A percentile compares a stretch with the other conserved stretches of the same genome.
Conservation (phyloP, 2,888 invertebrate species). For the Choreutis nemorana region DNA sequence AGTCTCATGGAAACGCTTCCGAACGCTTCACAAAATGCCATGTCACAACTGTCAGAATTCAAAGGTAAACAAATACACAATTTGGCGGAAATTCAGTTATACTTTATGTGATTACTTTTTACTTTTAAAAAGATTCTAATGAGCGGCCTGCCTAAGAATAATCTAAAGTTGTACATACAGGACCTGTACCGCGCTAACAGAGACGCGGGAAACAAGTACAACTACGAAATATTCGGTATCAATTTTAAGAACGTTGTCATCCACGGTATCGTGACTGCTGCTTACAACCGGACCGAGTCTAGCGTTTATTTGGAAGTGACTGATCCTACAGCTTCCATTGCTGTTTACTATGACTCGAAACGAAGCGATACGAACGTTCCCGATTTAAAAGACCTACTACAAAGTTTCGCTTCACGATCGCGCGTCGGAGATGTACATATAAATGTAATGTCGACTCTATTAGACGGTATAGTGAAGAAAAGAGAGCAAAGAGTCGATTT, state of each 20-base stretch:
- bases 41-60: too few relatives aligned
- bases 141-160: slow-evolving; percentile 26
- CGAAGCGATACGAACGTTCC: slow-evolving; percentile 29
- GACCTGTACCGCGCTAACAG: slow-evolving; percentile 46
- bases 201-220: slow-evolving; percentile 35
- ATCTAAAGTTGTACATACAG: slow-evolving; percentile 49
- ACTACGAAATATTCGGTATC: slow-evolving; percentile 40
- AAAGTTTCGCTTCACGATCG: slow-evolving; percentile 25
- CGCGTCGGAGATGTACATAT: slow-evolving; percentile 29
- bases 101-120: too few relatives aligned
- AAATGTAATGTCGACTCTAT: slow-evolving; percentile 31
- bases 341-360: slow-evolving; percentile 36
- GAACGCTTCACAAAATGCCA: too few relatives aligned
- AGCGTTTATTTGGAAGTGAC: slow-evolving; percentile 39
- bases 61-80: too few relatives aligned
- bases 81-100: too few relatives aligned
- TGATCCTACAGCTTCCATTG: slow-evolving; percentile 44
- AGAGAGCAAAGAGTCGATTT: slow-evolving; percentile 22
- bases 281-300: slow-evolving; percentile 26
- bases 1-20: too few relatives aligned
- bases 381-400: slow-evolving; percentile 25
- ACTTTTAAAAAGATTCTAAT: too few relatives aligned
- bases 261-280: slow-evolving; percentile 42
- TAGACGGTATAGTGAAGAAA: slow-evolving; percentile 27
- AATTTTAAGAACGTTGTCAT: slow-evolving; percentile 51